Evolutionary conservation across 2,888 invertebrate genomes (phyloP), one percentile per base, ranked within the genome.

Genomic region (Dione vanillae): DNA sequence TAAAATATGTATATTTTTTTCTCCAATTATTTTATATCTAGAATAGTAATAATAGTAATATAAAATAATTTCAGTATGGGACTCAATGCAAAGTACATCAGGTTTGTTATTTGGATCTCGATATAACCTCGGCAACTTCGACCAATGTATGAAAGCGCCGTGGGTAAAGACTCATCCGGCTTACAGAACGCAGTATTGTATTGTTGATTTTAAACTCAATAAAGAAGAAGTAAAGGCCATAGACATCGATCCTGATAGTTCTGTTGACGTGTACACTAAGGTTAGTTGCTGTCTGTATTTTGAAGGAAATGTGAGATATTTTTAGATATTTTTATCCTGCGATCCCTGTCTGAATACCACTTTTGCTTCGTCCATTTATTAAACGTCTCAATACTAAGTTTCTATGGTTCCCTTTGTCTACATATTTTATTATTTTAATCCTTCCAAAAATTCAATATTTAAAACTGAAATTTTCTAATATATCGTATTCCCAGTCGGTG

Each of bases 61-160:
- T 19, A 14, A 16, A 19, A n/a, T n/a, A n/a, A 45, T 61, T 52
- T 52, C 80, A 95, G 95, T 94, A 87, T 94, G 94, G 94, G 95
- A 95, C 75, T 87, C 95, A 0, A 94, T 94, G 40, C 91, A 94
- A 1, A 94, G 94, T 69, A 90, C 94, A 52, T 88, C 94, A 0
- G 95, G 95, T 2, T 81, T 94, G 10, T 81, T 95, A 1, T 90
- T 92, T 54, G 95, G 94, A 0, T 94, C 91, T 75, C 83, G 88
- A 2, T 94, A 91, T 77, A 94, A 95, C 76, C 84, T 95, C 71
- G 95, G 95, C 0, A 92, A 95, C 80, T 95, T 93, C 76, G 95
- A 95, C 75, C 94, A 95, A 80, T 95, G 95, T 76, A 78, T 91
- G 78, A 79, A 82, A 9, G 75, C 86, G 0, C 89, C 90, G 0